Conservation (phyloP, 2,888 invertebrate genomes). For the Drosophila ustulata region DNA sequence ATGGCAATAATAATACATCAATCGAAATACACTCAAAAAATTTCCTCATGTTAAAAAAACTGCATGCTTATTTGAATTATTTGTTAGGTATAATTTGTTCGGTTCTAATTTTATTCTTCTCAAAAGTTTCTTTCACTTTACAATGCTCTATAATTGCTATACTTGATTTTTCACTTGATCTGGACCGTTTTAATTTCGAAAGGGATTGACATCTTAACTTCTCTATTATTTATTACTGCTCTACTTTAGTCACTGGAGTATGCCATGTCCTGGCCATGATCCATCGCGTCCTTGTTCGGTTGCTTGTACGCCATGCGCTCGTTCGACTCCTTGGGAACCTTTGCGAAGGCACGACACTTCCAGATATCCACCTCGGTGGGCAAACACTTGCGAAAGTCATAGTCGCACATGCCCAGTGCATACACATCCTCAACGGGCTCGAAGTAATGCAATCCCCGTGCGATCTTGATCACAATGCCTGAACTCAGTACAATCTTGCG, state of each 20-base stretch:
- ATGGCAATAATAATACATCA: too few species aligned
- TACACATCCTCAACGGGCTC: conserved; percentile 90
- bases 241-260: conserved; percentile 32
- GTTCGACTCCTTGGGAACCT: conserved; percentile 18
- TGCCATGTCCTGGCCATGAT: conserved; percentile 12
- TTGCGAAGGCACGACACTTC: conserved; percentile 70
- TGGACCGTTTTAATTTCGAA: too few species aligned
- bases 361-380: conserved; percentile 93
- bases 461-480: conserved; percentile 96
- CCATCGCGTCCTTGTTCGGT: conserved; percentile 14
- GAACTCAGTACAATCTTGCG: conserved; percentile 95
- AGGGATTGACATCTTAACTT: background rate
- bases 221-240: background rate
- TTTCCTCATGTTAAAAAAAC: too few species aligned
- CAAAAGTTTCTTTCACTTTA: background rate
- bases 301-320: conserved; percentile 15
- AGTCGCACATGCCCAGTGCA: conserved; percentile 90
- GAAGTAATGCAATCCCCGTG: conserved; percentile 94
- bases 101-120: too few species aligned
- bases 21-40: too few species aligned
- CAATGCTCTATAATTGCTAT: too few species aligned
- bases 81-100: too few species aligned
- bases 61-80: too few species aligned
- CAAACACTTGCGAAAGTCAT: conserved; percentile 91
- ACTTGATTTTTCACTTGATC: too few species aligned